Evolutionary conservation across 1,140 invertebrate species (phyloP).

Genomic region (Brachionus rubens): DNA sequence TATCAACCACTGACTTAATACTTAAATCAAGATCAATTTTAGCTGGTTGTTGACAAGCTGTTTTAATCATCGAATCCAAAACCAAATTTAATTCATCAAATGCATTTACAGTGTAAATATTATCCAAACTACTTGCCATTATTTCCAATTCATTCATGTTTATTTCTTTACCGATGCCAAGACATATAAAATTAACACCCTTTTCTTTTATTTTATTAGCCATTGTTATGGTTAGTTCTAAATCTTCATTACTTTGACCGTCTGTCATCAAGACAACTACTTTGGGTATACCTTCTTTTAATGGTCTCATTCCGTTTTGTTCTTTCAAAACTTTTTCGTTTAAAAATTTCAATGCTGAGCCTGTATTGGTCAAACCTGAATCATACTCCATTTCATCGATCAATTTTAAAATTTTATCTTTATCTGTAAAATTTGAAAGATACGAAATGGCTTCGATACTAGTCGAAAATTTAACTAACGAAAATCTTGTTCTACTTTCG

Average conservation of each 20-base stretch:
- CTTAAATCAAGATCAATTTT: background rate
- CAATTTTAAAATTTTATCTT: background rate
- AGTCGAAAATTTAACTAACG: background rate
- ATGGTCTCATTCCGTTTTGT: background rate
- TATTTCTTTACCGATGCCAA: background rate
- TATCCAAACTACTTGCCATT: background rate
- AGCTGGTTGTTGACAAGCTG: background rate
- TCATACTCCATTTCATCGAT: background rate
- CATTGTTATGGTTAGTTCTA: background rate
- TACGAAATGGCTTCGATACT: background rate
- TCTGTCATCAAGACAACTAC: background rate
- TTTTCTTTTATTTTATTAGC: background rate
- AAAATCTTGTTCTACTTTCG: background rate
- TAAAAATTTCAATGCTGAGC: background rate
- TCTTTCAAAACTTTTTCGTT: background rate
- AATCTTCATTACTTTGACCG: background rate
- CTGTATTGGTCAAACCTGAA: background rate
- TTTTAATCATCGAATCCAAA: background rate
- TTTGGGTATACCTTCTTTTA: background rate
- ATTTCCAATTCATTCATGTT: background rate
- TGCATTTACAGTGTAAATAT: background rate
- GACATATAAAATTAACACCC: background rate
- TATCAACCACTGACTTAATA: background rate
- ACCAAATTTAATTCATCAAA: background rate
- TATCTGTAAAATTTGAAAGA: background rate